Evolutionary conservation across 2,888 invertebrate species (phyloP).

Genomic region (Amiota minor): DNA sequence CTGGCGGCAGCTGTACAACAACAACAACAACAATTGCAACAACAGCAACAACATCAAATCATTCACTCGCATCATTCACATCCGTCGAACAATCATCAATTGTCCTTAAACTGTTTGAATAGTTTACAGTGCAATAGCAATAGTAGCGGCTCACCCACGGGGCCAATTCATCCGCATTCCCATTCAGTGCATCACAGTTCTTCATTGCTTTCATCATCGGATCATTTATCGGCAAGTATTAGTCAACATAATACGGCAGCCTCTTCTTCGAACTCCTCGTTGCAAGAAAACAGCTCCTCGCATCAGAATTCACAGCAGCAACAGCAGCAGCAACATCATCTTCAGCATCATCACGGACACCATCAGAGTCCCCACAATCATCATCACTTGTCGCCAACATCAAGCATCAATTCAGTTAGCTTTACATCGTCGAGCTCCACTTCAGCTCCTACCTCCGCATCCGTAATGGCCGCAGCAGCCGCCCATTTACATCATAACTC

Average conservation of each 20-base stretch:
- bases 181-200: constrained; percentile 51
- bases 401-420: constrained; percentile 16
- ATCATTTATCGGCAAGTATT: constrained; percentile 42
- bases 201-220: constrained; percentile 47
- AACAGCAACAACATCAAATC: constrained; percentile 47
- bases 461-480: constrained; percentile 69
- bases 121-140: constrained; percentile 61
- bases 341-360: constrained; percentile 46
- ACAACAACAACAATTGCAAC: constrained; percentile 60
- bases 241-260: constrained; percentile 51
- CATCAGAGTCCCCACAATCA: constrained; percentile 49
- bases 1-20: constrained; percentile 55
- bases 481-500: constrained; percentile 70
- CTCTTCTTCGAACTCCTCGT: constrained; percentile 12
- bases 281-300: constrained; percentile 20
- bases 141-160: constrained; percentile 57
- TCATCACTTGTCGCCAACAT: constrained; percentile 36
- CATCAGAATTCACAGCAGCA: constrained; percentile 50
- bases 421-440: constrained; percentile 38
- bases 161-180: constrained; percentile 51
- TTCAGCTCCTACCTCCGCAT: constrained; percentile 59
- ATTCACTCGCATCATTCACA: constrained; percentile 5
- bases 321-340: constrained; percentile 39
- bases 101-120: constrained; percentile 67
- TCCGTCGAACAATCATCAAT: constrained; percentile 63